Evolutionary conservation across 2,113 vertebrate genomes (phyloP).

Genomic region (Myotis yumanensis): DNA sequence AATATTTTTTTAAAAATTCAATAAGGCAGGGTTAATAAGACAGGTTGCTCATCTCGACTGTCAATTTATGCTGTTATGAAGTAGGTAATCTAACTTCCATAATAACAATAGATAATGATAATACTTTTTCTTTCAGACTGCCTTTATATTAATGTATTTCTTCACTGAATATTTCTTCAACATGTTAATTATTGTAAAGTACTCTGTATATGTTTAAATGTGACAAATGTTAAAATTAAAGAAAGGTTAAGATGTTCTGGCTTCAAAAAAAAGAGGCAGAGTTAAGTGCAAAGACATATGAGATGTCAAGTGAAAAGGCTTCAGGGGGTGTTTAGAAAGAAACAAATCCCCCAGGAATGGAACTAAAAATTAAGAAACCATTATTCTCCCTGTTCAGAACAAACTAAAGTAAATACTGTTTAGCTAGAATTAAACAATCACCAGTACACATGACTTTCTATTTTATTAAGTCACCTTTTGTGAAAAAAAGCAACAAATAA

Average conservation of each 20-base stretch:
- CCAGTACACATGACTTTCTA: constrained; percentile 8
- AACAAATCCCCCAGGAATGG: neutral
- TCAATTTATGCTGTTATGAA: neutral
- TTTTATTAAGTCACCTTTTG: constrained; percentile 15
- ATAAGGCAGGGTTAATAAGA: neutral
- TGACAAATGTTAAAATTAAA: constrained; percentile 38
- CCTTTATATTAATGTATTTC: neutral
- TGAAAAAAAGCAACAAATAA: neutral
- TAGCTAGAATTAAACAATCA: constrained; percentile 39
- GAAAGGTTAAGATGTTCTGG: neutral
- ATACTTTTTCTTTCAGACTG: neutral
- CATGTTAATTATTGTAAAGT: constrained; percentile 8
- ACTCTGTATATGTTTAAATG: constrained; percentile 21
- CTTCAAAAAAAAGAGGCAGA: neutral
- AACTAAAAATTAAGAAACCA: neutral
- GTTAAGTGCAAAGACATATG: neutral
- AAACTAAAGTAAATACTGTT: constrained; percentile 23
- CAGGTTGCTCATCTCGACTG: neutral
- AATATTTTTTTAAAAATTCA: neutral
- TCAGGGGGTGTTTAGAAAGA: neutral
- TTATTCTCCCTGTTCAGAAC: neutral
- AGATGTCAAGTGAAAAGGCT: neutral
- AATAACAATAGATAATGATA: neutral
- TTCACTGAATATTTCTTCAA: constrained; percentile 26
- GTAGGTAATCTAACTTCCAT: neutral